Percentiles rank a stretch among this genome's conserved stretches.
Conservation (phyloP, 2,888 invertebrate species). For the Melolontha melolontha region DNA sequence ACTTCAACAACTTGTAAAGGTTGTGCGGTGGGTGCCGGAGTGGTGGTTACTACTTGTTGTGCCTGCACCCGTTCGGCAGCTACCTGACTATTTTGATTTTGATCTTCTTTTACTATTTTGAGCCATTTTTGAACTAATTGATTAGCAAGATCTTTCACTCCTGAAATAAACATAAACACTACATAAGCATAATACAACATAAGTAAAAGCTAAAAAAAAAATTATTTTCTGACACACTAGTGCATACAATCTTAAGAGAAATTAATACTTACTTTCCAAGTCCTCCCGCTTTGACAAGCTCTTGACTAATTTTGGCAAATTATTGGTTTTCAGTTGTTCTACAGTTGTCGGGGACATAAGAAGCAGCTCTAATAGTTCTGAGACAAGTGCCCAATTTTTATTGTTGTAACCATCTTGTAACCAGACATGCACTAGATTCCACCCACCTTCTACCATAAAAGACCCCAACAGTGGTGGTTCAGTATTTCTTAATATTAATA, state of each 20-base stretch:
- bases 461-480: slow-evolving; percentile 84
- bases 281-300: slow-evolving; percentile 85
- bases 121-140: slow-evolving; percentile 92
- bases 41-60: slow-evolving; percentile 8
- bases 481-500: slow-evolving; percentile 91
- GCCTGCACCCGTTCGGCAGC: slow-evolving; percentile 22
- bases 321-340: slow-evolving; percentile 89
- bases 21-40: slow-evolving; percentile 19
- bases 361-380: slow-evolving; percentile 87
- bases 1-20: slow-evolving; percentile 39
- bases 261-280: slow-evolving; percentile 77
- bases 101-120: slow-evolving; percentile 84
- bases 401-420: slow-evolving; percentile 86
- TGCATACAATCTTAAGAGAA: slow-evolving; percentile 7
- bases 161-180: slow-evolving; percentile 65
- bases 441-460: slow-evolving; percentile 93
- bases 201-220: slow-evolving; percentile 1
- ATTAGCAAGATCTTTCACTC: slow-evolving; percentile 80
- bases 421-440: slow-evolving; percentile 93
- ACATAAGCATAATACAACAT: slow-evolving; percentile 4
- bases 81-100: slow-evolving; percentile 29
- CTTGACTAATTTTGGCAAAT: slow-evolving; percentile 92
- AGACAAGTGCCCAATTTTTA: slow-evolving; percentile 88
- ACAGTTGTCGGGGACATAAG: slow-evolving; percentile 91
- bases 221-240: background rate